These are phyloP conservation scores for Aphelocoma coerulescens DNA, from an alignment of 2,113 vertebrate genomes.

Conservation along the genomic window DNA sequence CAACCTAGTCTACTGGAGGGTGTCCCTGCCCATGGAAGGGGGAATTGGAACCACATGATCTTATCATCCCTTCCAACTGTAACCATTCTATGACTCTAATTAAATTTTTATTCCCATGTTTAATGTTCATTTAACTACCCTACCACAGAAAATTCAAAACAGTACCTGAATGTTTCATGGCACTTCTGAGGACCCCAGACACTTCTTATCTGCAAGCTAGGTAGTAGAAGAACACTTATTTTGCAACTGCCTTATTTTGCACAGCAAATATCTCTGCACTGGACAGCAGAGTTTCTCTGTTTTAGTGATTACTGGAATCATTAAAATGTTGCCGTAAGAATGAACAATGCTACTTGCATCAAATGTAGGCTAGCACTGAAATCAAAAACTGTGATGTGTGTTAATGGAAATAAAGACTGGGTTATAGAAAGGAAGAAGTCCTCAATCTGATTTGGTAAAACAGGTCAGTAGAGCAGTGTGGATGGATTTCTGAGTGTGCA, in stretches of 20 bases:
- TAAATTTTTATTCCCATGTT: background rate
- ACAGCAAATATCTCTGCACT: background rate
- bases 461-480: background rate
- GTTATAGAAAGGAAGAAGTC: background rate
- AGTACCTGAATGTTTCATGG: background rate
- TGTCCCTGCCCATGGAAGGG: background rate
- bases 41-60: background rate
- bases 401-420: background rate
- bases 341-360: background rate
- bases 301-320: background rate
- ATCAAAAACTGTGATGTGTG: background rate
- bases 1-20: background rate
- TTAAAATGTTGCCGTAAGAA: background rate
- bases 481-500: background rate
- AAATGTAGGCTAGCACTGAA: background rate
- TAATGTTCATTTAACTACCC: background rate
- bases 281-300: background rate
- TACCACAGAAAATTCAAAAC: background rate
- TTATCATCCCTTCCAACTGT: background rate
- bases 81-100: background rate
- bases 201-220: background rate
- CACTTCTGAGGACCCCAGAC: background rate
- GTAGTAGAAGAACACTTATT: background rate
- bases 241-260: background rate
- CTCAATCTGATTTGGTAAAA: background rate